Conservation (phyloP, 2,113 vertebrate genomes). For the Ammodytes marinus region DNA sequence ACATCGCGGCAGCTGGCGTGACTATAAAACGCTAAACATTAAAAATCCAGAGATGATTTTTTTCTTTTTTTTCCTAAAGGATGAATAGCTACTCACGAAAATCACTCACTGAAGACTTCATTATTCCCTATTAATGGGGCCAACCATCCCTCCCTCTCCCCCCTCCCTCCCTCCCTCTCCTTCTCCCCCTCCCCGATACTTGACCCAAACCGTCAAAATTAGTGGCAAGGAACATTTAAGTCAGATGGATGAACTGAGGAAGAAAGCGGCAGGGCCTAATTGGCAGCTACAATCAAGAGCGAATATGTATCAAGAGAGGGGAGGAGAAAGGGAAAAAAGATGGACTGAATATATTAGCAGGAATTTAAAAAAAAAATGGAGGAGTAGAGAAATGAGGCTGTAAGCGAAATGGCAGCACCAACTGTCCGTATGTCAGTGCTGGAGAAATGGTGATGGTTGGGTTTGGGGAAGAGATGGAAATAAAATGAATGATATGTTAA, state of each 20-base stretch:
- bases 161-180: too few relatives aligned
- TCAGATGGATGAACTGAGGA: slow-evolving; percentile 81
- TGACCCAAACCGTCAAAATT: slow-evolving; percentile 82
- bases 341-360: slow-evolving; percentile 56
- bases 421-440: slow-evolving; percentile 57
- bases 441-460: slow-evolving; percentile 57
- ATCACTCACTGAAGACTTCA: slow-evolving; percentile 84
- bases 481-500: slow-evolving; percentile 40
- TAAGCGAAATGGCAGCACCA: slow-evolving; percentile 56
- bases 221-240: slow-evolving; percentile 81
- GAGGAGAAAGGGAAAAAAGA: slow-evolving; percentile 36
- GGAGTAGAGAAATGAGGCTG: slow-evolving; percentile 69
- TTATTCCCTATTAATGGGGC: slow-evolving; percentile 85
- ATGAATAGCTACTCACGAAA: slow-evolving; percentile 80
- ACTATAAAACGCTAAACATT: slow-evolving; percentile 76
- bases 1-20: slow-evolving; percentile 67
- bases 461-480: slow-evolving; percentile 16
- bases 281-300: slow-evolving; percentile 74
- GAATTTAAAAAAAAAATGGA: slow-evolving; percentile 22
- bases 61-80: slow-evolving; percentile 48
- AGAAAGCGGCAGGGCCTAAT: slow-evolving; percentile 68
- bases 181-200: slow-evolving; percentile 71
- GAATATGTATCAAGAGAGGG: slow-evolving; percentile 72
- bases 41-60: slow-evolving; percentile 78
- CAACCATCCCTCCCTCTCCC: too few relatives aligned